Evolutionary conservation across 2,113 vertebrate species (phyloP), one percentile per base, ranked within the genome.

Genomic region (Onychorhynchus coronatus): DNA sequence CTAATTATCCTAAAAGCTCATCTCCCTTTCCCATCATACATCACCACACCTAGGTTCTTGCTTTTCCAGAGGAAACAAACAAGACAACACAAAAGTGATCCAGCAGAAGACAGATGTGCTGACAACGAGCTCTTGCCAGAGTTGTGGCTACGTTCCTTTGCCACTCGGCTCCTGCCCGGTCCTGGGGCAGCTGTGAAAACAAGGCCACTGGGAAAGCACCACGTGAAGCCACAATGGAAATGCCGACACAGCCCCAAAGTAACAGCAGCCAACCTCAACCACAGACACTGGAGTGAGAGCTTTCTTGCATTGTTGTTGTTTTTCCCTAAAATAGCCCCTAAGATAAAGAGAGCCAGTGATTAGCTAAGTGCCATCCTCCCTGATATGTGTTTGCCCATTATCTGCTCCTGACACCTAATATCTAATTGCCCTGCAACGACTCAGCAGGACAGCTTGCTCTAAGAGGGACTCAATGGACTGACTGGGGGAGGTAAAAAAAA

Each of bases 141-240:
- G 70, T 5, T 80, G 66, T 6, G 33, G 76, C 89, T 71, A 62
- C 55, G 22, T 15, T 87, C 24, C 74, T 82, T 82, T 80, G 84
- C 75, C 63, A 63, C 79, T 93, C 25, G 5, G 84, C 76, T 91
- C 91, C 92, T 92, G 90, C 85, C 87, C 3, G 14, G 83, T 88
- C 81, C 65, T 6, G 77, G 81, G 79, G 87, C 97, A 98, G 96
- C 97, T 98, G 97, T 84, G 65, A 97, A 97, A 98, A 97, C 95
- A 96, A 76, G 59, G 79, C 78, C 61, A 58, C 23, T 79, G 93
- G 93, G 88, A 96, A 93, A 95, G 91, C 50, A 91, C 58, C 68
- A 71, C 3, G 2, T 42, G 82, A 92, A 84, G 39, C 58, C 52
- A 56, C 74, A 78, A 63, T 67, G 81, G 90, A 89, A 96, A 95